phyloP scores from a whole-genome alignment of 2,888 invertebrate genomes.

The Dryocosmus kuriphilus region DNA sequence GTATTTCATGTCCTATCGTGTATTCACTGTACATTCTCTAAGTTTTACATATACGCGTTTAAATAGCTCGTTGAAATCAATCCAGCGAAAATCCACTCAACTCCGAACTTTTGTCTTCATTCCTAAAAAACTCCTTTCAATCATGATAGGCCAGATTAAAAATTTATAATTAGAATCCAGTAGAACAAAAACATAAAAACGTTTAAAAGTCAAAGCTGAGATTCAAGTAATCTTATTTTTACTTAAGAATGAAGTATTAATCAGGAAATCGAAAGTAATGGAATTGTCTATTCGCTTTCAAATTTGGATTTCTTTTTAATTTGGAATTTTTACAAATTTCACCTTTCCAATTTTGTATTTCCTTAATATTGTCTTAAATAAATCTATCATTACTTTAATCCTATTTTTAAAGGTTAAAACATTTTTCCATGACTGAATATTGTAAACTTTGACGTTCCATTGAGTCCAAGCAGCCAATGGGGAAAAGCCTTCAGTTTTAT shows the following conservation, averaged over 20 bases:
- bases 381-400: background rate
- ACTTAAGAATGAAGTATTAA: background rate
- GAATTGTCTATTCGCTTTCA: no score
- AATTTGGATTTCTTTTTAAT: no score
- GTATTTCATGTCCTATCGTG: slow-evolving; percentile 17
- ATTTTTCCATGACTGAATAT: background rate
- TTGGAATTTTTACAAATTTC: background rate
- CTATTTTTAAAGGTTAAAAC: background rate
- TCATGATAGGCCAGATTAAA: background rate
- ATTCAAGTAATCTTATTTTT: background rate
- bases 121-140: background rate
- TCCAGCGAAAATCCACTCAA: background rate
- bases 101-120: slow-evolving; percentile 9
- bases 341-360: no score
- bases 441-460: background rate
- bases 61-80: slow-evolving; percentile 9
- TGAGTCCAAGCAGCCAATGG: background rate
- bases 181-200: background rate
- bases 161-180: background rate
- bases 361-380: background rate
- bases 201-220: background rate
- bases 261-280: no score
- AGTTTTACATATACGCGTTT: slow-evolving; percentile 80
- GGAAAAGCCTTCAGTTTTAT: background rate
- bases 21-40: slow-evolving; percentile 52